Percentiles rank a stretch among this genome's conserved stretches.
These are phyloP conservation scores for Aproaerema taeniolella DNA, from an alignment of 2,888 invertebrate species.

Conservation along the genomic window DNA sequence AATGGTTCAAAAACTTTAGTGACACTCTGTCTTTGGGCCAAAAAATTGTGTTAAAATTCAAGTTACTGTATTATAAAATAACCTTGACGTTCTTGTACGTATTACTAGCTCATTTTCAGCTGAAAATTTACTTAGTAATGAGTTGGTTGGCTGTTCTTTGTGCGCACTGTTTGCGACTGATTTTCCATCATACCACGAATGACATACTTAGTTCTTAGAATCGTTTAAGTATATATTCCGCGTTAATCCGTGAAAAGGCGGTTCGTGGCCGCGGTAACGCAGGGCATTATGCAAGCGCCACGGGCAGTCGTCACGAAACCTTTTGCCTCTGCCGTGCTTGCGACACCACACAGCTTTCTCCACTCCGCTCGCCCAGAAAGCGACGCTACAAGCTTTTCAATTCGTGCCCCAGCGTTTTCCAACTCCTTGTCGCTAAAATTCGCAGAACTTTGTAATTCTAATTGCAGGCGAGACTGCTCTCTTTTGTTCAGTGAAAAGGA, in stretches of 20 bases:
- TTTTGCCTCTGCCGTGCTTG: conserved; percentile 51
- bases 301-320: conserved; percentile 57
- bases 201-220: too few species aligned
- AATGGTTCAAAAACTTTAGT: background rate
- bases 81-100: conserved; percentile 2
- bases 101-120: background rate
- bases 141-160: too few species aligned
- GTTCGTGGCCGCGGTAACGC: conserved; percentile 38
- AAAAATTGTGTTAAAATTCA: background rate
- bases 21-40: background rate
- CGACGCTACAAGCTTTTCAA: conserved; percentile 29
- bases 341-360: conserved; percentile 61
- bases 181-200: too few species aligned
- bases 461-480: conserved; percentile 4
- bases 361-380: conserved; percentile 35
- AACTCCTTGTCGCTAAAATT: background rate
- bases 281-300: conserved; percentile 54
- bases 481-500: conserved; percentile 4
- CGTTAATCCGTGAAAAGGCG: conserved; percentile 30
- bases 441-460: conserved; percentile 3
- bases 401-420: background rate
- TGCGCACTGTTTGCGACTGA: too few species aligned
- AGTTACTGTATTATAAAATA: background rate
- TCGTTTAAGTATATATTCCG: conserved; percentile 34
- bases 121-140: background rate